Percentiles rank a stretch among this genome's conserved stretches.
These are phyloP conservation scores for Lepidocolaptes lacrymiger DNA, from an alignment of 2,797 vertebrate genomes.

Conservation along the genomic window DNA sequence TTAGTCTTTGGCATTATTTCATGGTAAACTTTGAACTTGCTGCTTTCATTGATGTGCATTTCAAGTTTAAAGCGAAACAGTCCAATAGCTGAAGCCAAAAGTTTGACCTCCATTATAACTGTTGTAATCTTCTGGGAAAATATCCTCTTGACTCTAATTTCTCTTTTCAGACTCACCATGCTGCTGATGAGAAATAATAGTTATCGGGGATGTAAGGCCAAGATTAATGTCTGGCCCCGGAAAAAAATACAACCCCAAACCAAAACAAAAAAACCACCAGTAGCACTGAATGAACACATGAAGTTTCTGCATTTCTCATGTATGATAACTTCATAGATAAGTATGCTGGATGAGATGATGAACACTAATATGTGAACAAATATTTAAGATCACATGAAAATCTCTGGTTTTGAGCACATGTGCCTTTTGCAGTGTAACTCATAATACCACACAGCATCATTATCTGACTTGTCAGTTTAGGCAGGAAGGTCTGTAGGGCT, in stretches of 20 bases:
- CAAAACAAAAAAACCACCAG: background rate
- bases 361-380: background rate
- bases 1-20: slow-evolving; percentile 45
- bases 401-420: background rate
- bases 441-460: background rate
- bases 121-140: slow-evolving; percentile 65
- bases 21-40: slow-evolving; percentile 52
- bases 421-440: background rate
- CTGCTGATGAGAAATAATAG: slow-evolving; percentile 34
- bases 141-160: slow-evolving; percentile 59
- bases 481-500: background rate
- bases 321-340: background rate
- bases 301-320: background rate
- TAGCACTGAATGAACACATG: slow-evolving; percentile 22
- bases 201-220: slow-evolving; percentile 11
- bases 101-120: slow-evolving; percentile 59
- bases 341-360: background rate
- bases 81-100: slow-evolving; percentile 59
- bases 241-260: background rate
- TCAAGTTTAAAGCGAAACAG: slow-evolving; percentile 33
- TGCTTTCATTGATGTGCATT: slow-evolving; percentile 28
- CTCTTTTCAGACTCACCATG: slow-evolving; percentile 46
- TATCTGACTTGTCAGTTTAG: slow-evolving; percentile 15
- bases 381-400: background rate
- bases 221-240: slow-evolving; percentile 20